A percentile compares a stretch with the other conserved stretches of the same genome.
phyloP scores from a whole-genome alignment of 2,113 vertebrate genomes.

The Oceanodroma tethys region DNA sequence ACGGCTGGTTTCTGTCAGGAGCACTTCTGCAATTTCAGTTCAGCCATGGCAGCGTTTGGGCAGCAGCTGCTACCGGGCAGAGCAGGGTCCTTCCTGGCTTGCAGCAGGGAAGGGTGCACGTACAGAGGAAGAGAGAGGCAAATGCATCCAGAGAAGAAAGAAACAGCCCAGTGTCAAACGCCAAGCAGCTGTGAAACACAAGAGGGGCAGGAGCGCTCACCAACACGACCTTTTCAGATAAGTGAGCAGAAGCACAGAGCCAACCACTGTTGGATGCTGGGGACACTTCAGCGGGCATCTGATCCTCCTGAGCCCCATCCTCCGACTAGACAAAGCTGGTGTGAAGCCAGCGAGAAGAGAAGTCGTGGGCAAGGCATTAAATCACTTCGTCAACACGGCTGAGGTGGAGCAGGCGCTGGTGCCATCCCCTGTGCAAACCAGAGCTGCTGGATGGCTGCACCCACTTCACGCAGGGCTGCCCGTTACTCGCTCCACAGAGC shows the following conservation, averaged over 20 bases:
- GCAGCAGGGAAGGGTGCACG: neutral
- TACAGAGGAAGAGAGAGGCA: neutral
- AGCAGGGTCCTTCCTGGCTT: neutral
- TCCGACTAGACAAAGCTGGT: neutral
- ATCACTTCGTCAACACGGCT: rapidly evolving
- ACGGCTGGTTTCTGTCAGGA: rapidly evolving
- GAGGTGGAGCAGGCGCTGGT: neutral
- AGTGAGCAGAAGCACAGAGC: neutral
- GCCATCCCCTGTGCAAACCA: neutral
- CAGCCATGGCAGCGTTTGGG: neutral
- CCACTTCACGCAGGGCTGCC: rapidly evolving
- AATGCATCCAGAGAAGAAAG: neutral
- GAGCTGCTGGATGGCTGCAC: neutral
- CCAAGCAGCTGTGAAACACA: neutral
- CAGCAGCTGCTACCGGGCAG: neutral
- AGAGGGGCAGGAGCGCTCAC: neutral
- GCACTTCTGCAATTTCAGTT: rapidly evolving
- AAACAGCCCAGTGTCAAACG: neutral
- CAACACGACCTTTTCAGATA: neutral
- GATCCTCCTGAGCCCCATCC: neutral
- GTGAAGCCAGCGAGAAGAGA: neutral
- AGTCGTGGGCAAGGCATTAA: neutral
- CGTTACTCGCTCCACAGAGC: rapidly evolving
- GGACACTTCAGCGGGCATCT: neutral
- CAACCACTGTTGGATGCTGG: neutral